Evolutionary conservation across 2,888 invertebrate genomes (phyloP).

Genomic region (Thumatha senex): DNA sequence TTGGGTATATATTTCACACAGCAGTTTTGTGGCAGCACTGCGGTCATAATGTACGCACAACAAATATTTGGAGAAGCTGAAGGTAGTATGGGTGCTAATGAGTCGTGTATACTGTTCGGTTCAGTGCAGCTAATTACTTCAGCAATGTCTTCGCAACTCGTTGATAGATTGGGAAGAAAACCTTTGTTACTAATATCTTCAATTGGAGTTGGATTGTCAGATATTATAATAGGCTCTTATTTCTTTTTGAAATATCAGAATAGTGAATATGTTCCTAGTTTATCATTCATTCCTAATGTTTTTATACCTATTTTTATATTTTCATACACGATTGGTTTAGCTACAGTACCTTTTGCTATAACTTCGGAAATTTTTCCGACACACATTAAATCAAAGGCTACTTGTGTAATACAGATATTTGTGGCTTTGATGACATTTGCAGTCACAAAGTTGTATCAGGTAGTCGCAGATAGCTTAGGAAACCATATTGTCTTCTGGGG

Average conservation of each 20-base stretch:
- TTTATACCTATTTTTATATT: slow-evolving; percentile 85
- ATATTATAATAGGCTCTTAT: slow-evolving; percentile 80
- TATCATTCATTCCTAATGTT: slow-evolving; percentile 83
- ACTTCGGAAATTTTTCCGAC: slow-evolving; percentile 86
- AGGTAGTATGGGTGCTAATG: slow-evolving; percentile 70
- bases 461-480: slow-evolving; percentile 77
- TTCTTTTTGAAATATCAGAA: slow-evolving; percentile 79
- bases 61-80: slow-evolving; percentile 84
- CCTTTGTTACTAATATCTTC: slow-evolving; percentile 84
- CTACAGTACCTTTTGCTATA: slow-evolving; percentile 85
- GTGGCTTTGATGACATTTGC: slow-evolving; percentile 84
- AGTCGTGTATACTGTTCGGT: slow-evolving; percentile 81
- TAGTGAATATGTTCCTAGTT: slow-evolving; percentile 66
- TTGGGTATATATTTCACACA: slow-evolving; percentile 84
- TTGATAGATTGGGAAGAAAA: slow-evolving; percentile 85
- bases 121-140: slow-evolving; percentile 81
- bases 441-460: slow-evolving; percentile 83
- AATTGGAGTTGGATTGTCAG: slow-evolving; percentile 77
- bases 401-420: slow-evolving; percentile 84
- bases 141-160: slow-evolving; percentile 80
- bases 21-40: slow-evolving; percentile 85
- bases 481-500: slow-evolving; percentile 82
- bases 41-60: slow-evolving; percentile 83
- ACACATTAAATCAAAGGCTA: slow-evolving; percentile 85
- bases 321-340: slow-evolving; percentile 85